Conservation (phyloP, 2,113 vertebrate genomes). For the Danionella cerebrum region DNA sequence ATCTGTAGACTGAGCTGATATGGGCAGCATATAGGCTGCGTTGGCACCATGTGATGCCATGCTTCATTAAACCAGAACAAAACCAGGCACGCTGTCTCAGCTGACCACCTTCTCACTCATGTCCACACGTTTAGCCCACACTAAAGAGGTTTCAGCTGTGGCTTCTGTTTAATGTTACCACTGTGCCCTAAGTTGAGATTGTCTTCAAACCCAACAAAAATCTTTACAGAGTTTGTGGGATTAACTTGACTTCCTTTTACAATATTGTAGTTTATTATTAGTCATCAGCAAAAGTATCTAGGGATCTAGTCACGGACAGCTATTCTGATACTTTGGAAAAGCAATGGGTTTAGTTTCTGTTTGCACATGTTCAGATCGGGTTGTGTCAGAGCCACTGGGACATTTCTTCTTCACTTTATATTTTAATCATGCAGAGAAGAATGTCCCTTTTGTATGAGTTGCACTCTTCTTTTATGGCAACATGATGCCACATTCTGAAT, state of each 20-base stretch:
- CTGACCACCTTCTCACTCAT: slow-evolving; percentile 31
- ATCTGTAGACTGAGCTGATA: slow-evolving; percentile 33
- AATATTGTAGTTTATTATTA: too few relatives aligned
- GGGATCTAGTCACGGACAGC: too few relatives aligned
- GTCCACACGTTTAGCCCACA: slow-evolving; percentile 8
- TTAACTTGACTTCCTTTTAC: too few relatives aligned
- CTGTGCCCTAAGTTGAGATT: not conserved
- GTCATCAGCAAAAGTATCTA: too few relatives aligned
- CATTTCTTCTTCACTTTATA: too few relatives aligned
- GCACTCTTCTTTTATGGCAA: not conserved
- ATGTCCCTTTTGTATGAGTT: not conserved
- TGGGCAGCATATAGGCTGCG: slow-evolving; percentile 31
- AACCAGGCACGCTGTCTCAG: slow-evolving; percentile 22
- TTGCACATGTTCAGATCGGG: too few relatives aligned
- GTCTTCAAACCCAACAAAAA: too few relatives aligned
- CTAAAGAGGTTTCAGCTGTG: slow-evolving; percentile 20
- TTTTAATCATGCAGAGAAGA: not conserved
- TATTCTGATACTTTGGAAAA: too few relatives aligned
- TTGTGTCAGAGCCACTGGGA: too few relatives aligned
- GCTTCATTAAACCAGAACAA: slow-evolving; percentile 53
- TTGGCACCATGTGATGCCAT: slow-evolving; percentile 31
- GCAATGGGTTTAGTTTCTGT: too few relatives aligned
- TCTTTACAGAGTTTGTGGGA: too few relatives aligned
- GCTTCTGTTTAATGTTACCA: not conserved
- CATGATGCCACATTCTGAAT: not conserved